Evolutionary conservation across 2,888 invertebrate species (phyloP).

Genomic region (Thera obeliscata): DNA sequence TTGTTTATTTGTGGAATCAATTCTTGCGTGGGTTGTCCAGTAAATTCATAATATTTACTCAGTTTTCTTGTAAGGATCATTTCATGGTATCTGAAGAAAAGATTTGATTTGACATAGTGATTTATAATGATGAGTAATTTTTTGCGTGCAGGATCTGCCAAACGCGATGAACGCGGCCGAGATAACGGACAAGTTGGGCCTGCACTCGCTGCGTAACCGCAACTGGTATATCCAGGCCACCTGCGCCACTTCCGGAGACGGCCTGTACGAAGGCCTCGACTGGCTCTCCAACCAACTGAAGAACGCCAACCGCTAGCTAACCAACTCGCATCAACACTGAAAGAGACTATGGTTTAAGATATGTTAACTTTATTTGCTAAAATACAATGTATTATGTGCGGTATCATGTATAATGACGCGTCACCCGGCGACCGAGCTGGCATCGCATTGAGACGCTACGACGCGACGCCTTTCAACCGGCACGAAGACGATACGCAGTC

Average conservation of each 20-base stretch:
- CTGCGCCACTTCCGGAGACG: slow-evolving; percentile 99
- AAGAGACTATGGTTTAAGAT: slow-evolving; percentile 85
- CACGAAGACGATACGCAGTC: not conserved
- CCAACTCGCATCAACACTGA: slow-evolving; percentile 76
- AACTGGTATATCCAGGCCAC: slow-evolving; percentile 99
- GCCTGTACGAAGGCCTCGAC: slow-evolving; percentile 99
- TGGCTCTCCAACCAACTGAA: slow-evolving; percentile 99
- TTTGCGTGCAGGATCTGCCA: slow-evolving; percentile 93
- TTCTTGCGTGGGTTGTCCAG: too few relatives aligned
- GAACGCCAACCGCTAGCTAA: slow-evolving; percentile 96
- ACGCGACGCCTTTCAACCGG: slow-evolving; percentile 11
- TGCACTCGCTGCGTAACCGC: slow-evolving; percentile 98
- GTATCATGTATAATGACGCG: slow-evolving; percentile 78
- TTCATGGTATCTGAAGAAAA: too few relatives aligned
- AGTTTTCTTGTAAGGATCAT: too few relatives aligned
- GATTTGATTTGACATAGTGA: not conserved
- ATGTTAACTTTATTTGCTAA: slow-evolving; percentile 85
- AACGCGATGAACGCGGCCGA: slow-evolving; percentile 99
- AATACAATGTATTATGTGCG: slow-evolving; percentile 83
- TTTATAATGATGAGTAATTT: slow-evolving; percentile 1
- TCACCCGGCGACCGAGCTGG: slow-evolving; percentile 73
- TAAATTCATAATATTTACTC: too few relatives aligned
- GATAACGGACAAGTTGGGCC: slow-evolving; percentile 99
- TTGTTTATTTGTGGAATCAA: too few relatives aligned
- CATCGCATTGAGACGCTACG: slow-evolving; percentile 48